Conservation (phyloP, 37 sponge, comb jelly and placozoan genomes). For the Spongia lamella region DNA sequence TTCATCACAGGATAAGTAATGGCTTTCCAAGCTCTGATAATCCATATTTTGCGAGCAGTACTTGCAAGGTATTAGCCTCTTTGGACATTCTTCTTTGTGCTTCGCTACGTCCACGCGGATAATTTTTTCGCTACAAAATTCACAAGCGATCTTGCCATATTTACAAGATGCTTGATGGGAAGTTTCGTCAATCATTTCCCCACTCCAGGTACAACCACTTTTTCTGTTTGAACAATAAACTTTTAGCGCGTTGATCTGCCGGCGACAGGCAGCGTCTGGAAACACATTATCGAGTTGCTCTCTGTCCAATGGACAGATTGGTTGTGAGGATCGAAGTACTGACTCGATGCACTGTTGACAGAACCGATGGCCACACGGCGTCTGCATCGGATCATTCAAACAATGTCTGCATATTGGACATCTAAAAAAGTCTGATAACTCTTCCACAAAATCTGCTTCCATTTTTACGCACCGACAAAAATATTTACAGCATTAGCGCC, state of each 20-base stretch:
- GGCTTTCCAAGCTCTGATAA: background rate
- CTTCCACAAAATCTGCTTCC: conserved; percentile 36
- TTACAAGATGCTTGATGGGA: conserved; percentile 29
- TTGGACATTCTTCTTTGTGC: conserved; percentile 14
- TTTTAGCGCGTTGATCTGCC: conserved; percentile 57
- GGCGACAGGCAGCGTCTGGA: conserved; percentile 58
- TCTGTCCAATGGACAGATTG: conserved; percentile 62
- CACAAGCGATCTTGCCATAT: conserved; percentile 8
- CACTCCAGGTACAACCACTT: conserved; percentile 53
- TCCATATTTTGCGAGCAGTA: conserved; percentile 19
- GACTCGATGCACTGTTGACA: conserved; percentile 55
- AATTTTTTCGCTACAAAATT: conserved; percentile 12
- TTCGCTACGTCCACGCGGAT: background rate
- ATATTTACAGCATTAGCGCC: too few species aligned
- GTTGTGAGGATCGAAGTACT: conserved; percentile 26
- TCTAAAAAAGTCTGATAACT: conserved; percentile 45
- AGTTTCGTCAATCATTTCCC: conserved; percentile 27
- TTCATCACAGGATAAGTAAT: conserved; percentile 16
- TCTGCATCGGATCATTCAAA: conserved; percentile 55
- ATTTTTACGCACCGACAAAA: too few species aligned
- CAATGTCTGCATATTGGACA: conserved; percentile 57
- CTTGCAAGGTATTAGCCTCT: conserved; percentile 26
- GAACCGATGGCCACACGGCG: conserved; percentile 72
- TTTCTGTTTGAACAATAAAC: conserved; percentile 39
- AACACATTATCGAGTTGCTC: conserved; percentile 35